Base-by-base conservation (phyloP, 2,797 vertebrate genomes). In the Chelmon rostratus region DNA sequence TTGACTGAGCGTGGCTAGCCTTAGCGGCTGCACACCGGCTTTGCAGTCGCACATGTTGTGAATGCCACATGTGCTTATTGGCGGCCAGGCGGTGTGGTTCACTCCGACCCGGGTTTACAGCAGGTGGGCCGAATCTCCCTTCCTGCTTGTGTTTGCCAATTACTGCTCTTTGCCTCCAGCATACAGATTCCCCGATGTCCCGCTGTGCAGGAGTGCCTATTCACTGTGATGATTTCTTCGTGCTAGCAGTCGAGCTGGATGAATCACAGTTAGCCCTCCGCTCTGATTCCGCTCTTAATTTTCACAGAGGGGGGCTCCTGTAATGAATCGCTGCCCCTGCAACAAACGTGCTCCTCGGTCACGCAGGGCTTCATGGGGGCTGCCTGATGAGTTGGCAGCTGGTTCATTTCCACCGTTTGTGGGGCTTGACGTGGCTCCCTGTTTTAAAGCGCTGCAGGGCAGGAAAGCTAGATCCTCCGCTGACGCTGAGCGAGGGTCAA, bases 261-360 rank as follows among this genome's bases (percentile, higher is more conserved):
- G 85, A 89, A 89, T 91, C 83, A 71, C 86, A 61, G 89, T 78
- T 79, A 64, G 78, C 83, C 81, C 78, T 58, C 63, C 8, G 33
- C 86, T 86, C 84, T 83, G 88, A 91, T 87, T 84, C 81, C 81
- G 65, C 82, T 89, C 86, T 91, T 94, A 87, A 91, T 93, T 91
- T 92, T 89, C 89, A 69, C 89, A 85, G 87, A 61, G 74, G 85
- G 87, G 74, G 69, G 69, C 78, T 73, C 62, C 73, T 63, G 81
- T 89, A 91, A 91, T 92, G 81, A 91, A 87, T 85, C 19, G 73
- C 68, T 84, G 72, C 76, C 81, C 70, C 74, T 64, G 77, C 81
- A 88, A 72, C 85, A 84, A 82, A 77, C 84, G 47, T 7, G 74
- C 83, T 89, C 61, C 66, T 42, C 70, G 73, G 77, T 85, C 83